These are phyloP conservation scores for Biston betularia DNA, from an alignment of 2,888 invertebrate species.

Conservation along the genomic window DNA sequence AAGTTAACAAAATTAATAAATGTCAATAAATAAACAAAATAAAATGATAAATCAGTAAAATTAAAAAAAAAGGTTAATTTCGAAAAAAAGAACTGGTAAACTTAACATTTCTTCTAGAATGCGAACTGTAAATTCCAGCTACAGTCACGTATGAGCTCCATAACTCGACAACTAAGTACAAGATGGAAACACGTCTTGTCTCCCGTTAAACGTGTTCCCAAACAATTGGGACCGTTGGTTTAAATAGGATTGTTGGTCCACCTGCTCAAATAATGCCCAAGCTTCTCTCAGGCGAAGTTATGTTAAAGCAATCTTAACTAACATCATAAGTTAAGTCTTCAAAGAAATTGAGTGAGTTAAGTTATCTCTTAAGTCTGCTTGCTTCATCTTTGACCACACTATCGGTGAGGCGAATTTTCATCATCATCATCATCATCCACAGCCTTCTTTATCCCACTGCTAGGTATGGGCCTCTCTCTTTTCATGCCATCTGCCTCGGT, in stretches of 20 bases:
- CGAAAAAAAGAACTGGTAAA: background rate
- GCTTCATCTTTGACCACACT: too few species aligned
- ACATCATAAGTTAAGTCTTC: too few species aligned
- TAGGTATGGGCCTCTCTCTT: too few species aligned
- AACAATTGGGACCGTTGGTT: constrained; percentile 45
- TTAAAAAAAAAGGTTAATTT: background rate
- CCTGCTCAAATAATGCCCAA: constrained; percentile 53
- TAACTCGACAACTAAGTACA: constrained; percentile 3
- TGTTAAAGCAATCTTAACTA: background rate
- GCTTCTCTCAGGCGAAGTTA: background rate
- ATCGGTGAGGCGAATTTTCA: too few species aligned
- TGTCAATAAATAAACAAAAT: too few species aligned
- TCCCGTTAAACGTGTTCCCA: constrained; percentile 54
- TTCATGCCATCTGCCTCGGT: too few species aligned
- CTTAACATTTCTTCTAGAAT: background rate
- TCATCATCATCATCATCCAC: too few species aligned
- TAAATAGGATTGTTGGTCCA: constrained; percentile 47
- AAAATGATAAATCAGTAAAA: too few species aligned
- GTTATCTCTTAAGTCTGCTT: too few species aligned
- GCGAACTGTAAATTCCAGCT: constrained; percentile 6
- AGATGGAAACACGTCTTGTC: constrained; percentile 45
- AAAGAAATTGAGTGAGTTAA: too few species aligned
- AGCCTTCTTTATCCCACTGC: too few species aligned
- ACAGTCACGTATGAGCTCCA: constrained; percentile 13
- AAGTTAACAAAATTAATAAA: too few species aligned